Base-by-base conservation (phyloP, 2,797 vertebrate species). In the Sylvia borin region DNA sequence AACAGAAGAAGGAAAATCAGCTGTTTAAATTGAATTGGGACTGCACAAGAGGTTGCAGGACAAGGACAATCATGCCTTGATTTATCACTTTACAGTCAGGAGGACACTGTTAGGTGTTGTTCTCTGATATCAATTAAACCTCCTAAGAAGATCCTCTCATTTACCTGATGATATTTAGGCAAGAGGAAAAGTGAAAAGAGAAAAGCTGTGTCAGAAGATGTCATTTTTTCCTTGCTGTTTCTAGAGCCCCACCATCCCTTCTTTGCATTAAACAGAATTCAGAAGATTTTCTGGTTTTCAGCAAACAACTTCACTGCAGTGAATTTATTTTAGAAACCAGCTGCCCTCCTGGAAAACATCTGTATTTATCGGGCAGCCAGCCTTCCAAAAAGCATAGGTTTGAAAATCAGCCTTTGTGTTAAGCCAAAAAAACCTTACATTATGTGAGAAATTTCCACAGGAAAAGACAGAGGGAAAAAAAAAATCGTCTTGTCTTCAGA, bases 371-470 rank as follows among this genome's bases (percentile, higher is more conserved):
- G 90, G n/a, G 48, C 51, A 89, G 66, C 5, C 21, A 32, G 9
- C 20, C 21, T 89, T 54, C 55, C 55, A 67, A 83, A 88, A 85
- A 84, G 5, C 43, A 9, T 10, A 65, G 75, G 17, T 83, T 20
- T 62, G 65, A 92, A 91, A 34, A 21, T 65, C 26, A 27, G 2
- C 51, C 67, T 85, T 90, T 80, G 25, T 64, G 76, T 85, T 60
- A 45, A 91, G 50, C 61, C 64, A 57, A 38, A 66, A 43, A 19
- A 43, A 43, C 25, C 8, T 45, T 26, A 32, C 10, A 10, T 71
- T 66, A 32, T 5, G 17, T 70, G 91, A 94, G 76, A 95, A 90
- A 81, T 90, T 97, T 92, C 92, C 85, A 91, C 85, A 92, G 93
- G 82, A 91, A 85, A 94, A 90, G 40, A 45, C 40, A 38, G 48